A percentile compares a stretch with the other conserved stretches of the same genome.
phyloP scores from a whole-genome alignment of 2,888 invertebrate genomes.

The Volucella zonaria region DNA sequence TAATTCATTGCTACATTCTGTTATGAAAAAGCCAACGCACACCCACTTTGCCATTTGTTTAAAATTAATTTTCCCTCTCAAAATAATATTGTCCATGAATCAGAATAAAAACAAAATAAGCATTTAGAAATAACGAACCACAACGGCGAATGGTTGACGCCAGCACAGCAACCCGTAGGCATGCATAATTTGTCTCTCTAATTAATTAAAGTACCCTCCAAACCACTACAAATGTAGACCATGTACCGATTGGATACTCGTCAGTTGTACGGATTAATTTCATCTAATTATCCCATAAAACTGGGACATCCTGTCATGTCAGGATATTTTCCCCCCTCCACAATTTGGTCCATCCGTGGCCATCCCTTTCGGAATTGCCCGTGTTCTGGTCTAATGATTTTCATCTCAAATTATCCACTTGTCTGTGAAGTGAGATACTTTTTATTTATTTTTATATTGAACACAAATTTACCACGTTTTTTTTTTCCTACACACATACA shows the following conservation, averaged over 20 bases:
- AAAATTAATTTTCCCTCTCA: too few relatives aligned
- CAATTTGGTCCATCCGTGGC: neutral
- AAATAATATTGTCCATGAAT: slow-evolving; percentile 3
- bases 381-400: too few relatives aligned
- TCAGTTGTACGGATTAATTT: slow-evolving; percentile 44
- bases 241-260: neutral
- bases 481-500: too few relatives aligned
- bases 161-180: neutral
- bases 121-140: slow-evolving; percentile 37
- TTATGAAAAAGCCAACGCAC: too few relatives aligned
- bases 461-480: too few relatives aligned
- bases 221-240: slow-evolving; percentile 33
- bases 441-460: too few relatives aligned
- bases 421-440: too few relatives aligned
- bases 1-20: too few relatives aligned
- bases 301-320: slow-evolving; percentile 43
- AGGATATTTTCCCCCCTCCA: neutral
- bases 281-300: slow-evolving; percentile 61
- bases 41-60: too few relatives aligned
- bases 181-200: slow-evolving; percentile 35
- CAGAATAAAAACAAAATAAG: slow-evolving; percentile 2
- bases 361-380: too few relatives aligned
- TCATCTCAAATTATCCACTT: too few relatives aligned
- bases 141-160: neutral
- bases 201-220: slow-evolving; percentile 56